Base-by-base conservation (phyloP, 2,797 vertebrate genomes). In the Hippopotamyrus pictus region DNA sequence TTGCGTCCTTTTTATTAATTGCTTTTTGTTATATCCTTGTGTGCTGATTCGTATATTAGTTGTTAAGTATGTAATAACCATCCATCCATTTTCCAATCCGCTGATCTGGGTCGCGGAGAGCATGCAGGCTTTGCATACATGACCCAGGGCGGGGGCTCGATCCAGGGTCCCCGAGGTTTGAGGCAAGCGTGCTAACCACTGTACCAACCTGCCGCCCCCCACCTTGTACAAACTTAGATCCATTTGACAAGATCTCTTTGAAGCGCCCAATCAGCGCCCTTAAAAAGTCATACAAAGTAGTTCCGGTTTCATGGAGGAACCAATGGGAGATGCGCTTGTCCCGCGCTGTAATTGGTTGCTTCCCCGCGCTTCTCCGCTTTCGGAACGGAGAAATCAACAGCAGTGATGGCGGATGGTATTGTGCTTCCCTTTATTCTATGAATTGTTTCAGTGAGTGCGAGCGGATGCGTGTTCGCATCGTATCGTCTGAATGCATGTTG, bases 381-480 rank as follows among this genome's bases (percentile, higher is more conserved):
- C 33, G 19, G 48, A 51, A 48, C 93, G 93, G 93, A 92, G 90
- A 89, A 53, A 91, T 89, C 90, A 92, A 95, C 93, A 96, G 96
- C 96, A 96, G 96, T 96, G 93, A 97, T 97, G 96, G 95, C 96
- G 90, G 96, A 97, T 91, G 96, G 96, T 96, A 94, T 96, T 94
- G 11, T 5, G 91, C 91, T 92, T 65, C 37, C 19, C 37, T 65
- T 88, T 88, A 62, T 88, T 88, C 22, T 65, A 17, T 62, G 33
- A 22, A 12, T 46, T 88, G 33, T 65, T 44, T 86, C 29, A 53
- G 51, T 37, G 85, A 50, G 25, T 12, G 85, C 11, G 51, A 54
- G 14, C 25, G n/a, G 11, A n/a, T 62, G 37, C 3, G 3, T 65
- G 37, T 25, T 53, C 29, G 53, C 8, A 57, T 87, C 11, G 33